A percentile compares a stretch with the other conserved stretches of the same genome.
phyloP scores from a whole-genome alignment of 2,888 invertebrate genomes.

The Linnaemya tessellans region DNA sequence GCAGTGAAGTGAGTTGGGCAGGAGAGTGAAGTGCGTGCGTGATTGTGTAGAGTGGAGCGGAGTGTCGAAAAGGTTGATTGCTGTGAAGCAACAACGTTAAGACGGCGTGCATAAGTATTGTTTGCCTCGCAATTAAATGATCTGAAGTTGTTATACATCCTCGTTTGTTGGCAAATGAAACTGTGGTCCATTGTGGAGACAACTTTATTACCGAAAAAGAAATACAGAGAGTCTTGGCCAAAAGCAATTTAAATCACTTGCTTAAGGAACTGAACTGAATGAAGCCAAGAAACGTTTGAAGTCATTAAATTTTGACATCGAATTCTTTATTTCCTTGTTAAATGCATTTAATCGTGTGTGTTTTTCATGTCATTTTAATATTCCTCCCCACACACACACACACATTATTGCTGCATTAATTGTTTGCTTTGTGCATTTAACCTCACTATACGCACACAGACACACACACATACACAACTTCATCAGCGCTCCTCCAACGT shows the following conservation, averaged over 20 bases:
- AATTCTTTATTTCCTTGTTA: conserved; percentile 39
- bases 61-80: background rate
- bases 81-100: conserved; percentile 21
- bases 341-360: conserved; percentile 22
- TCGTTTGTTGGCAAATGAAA: background rate
- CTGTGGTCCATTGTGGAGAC: conserved; percentile 39
- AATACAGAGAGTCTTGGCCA: background rate
- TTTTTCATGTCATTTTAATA: conserved; percentile 45
- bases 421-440: background rate
- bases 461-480: background rate
- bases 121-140: conserved; percentile 60
- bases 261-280: background rate
- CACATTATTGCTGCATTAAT: conserved; percentile 13
- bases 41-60: conserved; percentile 3
- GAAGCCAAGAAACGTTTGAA: background rate
- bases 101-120: conserved; percentile 53
- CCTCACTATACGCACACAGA: background rate
- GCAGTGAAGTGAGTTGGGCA: background rate
- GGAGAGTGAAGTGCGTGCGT: background rate
- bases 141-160: conserved; percentile 38
- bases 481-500: background rate
- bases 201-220: conserved; percentile 31
- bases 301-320: conserved; percentile 58
- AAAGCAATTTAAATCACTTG: conserved; percentile 19
- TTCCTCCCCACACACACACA: conserved; percentile 18